Conservation (phyloP, 2,888 invertebrate species). For the Microplitis deprimator region DNA sequence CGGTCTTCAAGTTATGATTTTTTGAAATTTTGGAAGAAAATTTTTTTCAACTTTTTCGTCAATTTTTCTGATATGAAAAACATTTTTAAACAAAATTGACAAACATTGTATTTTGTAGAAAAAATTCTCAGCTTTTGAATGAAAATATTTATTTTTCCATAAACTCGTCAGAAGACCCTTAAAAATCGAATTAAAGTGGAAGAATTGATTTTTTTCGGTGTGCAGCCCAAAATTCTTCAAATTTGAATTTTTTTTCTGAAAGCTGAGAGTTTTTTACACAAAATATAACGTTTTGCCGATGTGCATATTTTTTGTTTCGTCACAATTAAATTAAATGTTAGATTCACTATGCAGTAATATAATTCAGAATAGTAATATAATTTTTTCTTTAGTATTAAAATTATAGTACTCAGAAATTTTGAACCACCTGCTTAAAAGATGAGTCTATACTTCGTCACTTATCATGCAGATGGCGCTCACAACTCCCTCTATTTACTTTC, state of each 20-base stretch:
- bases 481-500: not conserved
- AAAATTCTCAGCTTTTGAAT: not conserved
- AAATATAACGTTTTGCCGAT: not conserved
- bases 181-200: not conserved
- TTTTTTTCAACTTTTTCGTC: not conserved
- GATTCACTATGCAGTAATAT: not conserved
- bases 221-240: not conserved
- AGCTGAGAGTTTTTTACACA: not conserved
- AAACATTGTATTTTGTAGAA: not conserved
- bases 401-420: not conserved
- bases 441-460: too few species aligned
- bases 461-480: slow-evolving; percentile 3
- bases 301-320: not conserved
- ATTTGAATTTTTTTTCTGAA: not conserved
- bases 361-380: not conserved
- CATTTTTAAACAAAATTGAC: not conserved
- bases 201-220: not conserved
- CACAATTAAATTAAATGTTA: not conserved
- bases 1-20: not conserved
- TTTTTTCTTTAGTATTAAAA: not conserved
- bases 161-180: not conserved
- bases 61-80: not conserved
- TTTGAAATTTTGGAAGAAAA: too few species aligned
- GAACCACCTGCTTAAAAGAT: too few species aligned
- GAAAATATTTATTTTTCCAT: not conserved